Base-by-base conservation (phyloP, 2,888 invertebrate genomes). In the Chaitophorus viminalis region DNA sequence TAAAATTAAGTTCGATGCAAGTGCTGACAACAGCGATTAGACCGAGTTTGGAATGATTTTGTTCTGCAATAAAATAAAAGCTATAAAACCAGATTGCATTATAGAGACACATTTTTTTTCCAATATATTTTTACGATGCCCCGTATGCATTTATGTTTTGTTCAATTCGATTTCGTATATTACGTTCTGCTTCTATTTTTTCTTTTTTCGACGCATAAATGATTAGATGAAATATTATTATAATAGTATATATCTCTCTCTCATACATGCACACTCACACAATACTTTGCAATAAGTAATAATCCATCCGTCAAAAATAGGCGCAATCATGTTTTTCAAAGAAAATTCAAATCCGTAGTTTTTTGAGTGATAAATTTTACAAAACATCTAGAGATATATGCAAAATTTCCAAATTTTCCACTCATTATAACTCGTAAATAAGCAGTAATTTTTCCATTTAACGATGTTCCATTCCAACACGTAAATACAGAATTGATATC, bases 341-440 rank as follows among this genome's bases (percentile, higher is more conserved):
- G 29, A n/a, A 75, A 83, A 72, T 83, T 75, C 83, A 60, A 65
- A 76, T 84, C 65, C 21, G 54, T 60, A 81, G 86, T 87, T 79
- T 79, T 87, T 79, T 79, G 25, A 31, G 86, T 74, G 86, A 79
- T 87, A 74, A 81, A 86, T 86, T 86, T 78, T 78, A 78, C 77
- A 65, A 29, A 60, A 29, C 17, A 54, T 36, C 31, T 84, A 17
- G 31, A 76, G 17, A 76, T 84, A 68, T 76, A 31, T 46, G 3
- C 39, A 39, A 5, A 6, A 74, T 46, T 17, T 46, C 39, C 78
- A n/a, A n/a, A 33, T 54, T 68, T n/a, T 14, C 9, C 29, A 25
- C 21, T 36, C 36, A 54, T 75, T 60, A 75, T 65, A 39, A 60
- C 29, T 36, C 75, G 25, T 31, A 46, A 74, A 77, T 79, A 29